These are phyloP conservation scores for Spea multiplicata DNA, from an alignment of 2,113 vertebrate species.

Conservation along the genomic window DNA sequence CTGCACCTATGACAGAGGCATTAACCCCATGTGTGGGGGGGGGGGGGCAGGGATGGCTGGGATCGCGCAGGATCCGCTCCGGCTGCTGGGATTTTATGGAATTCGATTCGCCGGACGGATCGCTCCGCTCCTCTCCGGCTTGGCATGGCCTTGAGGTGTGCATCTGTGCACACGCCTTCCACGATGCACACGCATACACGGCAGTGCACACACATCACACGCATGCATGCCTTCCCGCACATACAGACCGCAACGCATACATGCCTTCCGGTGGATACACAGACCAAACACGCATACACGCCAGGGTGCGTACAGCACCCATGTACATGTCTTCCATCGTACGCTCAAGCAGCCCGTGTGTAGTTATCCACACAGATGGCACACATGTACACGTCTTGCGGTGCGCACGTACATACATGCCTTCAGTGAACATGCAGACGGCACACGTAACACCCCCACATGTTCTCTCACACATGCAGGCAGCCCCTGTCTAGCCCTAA, in stretches of 20 bases:
- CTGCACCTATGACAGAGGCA: constrained; percentile 27
- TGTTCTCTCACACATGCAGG: too few relatives aligned
- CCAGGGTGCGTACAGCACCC: too few relatives aligned
- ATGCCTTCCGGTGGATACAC: too few relatives aligned
- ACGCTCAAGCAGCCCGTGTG: too few relatives aligned
- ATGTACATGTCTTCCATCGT: too few relatives aligned
- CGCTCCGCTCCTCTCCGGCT: not conserved
- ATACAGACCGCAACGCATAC: not conserved
- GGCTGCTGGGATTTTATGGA: constrained; percentile 27
- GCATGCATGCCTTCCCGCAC: not conserved
- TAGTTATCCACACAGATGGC: too few relatives aligned
- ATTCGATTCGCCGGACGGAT: not conserved
- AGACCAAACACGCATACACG: too few relatives aligned
- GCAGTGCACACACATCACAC: not conserved
- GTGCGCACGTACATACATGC: too few relatives aligned
- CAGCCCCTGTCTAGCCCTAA: too few relatives aligned
- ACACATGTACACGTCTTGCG: too few relatives aligned
- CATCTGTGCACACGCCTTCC: not conserved
- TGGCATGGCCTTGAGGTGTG: not conserved
- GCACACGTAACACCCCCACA: too few relatives aligned
- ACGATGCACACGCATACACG: not conserved
- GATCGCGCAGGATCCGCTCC: not conserved
- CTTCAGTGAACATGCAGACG: too few relatives aligned
- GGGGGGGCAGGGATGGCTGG: not conserved
- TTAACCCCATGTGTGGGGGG: constrained; percentile 15